Evolutionary conservation across 2,113 vertebrate genomes (phyloP).

Genomic region (Nestor notabilis): DNA sequence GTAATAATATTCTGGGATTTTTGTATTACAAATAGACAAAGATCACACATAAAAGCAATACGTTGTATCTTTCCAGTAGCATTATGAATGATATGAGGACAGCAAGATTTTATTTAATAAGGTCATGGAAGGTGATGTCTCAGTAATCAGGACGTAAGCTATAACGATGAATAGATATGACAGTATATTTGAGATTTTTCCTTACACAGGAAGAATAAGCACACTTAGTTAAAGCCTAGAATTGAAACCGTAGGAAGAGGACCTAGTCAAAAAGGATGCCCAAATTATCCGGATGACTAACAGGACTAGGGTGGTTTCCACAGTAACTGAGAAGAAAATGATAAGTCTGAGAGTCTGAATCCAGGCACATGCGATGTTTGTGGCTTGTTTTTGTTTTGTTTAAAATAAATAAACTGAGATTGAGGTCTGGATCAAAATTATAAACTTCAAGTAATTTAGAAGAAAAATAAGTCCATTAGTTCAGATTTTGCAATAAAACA

Average conservation of each 20-base stretch:
- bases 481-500: background rate
- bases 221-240: background rate
- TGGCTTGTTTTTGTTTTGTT: background rate
- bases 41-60: constrained; percentile 9
- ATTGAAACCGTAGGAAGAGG: background rate
- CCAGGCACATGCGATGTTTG: background rate
- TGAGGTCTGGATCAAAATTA: background rate
- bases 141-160: background rate
- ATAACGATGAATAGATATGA: background rate
- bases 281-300: background rate
- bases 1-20: background rate
- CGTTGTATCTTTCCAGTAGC: background rate
- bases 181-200: background rate
- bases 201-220: background rate
- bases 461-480: background rate
- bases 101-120: constrained; percentile 27
- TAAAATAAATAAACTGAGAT: background rate
- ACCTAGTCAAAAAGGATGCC: background rate
- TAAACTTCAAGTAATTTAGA: background rate
- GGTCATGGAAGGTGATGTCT: background rate
- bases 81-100: constrained; percentile 3
- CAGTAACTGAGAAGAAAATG: background rate
- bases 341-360: background rate
- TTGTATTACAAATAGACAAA: constrained; percentile 29
- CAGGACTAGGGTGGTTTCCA: background rate